Conservation (phyloP, 2,888 invertebrate species). For the Dione vanillae region DNA sequence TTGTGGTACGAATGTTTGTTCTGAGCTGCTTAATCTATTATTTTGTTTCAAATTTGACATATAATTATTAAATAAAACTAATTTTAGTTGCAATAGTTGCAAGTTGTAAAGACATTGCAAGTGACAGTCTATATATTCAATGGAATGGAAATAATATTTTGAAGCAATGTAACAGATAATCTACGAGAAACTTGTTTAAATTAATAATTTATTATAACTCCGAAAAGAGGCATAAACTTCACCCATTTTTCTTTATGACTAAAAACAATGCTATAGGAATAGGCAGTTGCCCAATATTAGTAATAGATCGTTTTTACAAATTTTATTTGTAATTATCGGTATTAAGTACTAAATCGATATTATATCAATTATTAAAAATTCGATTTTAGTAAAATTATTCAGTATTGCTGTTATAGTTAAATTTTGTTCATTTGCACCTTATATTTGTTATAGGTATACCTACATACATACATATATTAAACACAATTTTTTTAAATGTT, state of each 20-base stretch:
- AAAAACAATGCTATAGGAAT: neutral
- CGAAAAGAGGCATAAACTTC: neutral
- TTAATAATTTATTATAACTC: too few species aligned
- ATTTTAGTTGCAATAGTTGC: constrained; percentile 13
- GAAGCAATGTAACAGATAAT: neutral
- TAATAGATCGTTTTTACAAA: too few species aligned
- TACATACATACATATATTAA: too few species aligned
- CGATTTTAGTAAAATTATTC: constrained; percentile 15
- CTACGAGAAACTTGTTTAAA: neutral
- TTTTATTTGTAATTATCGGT: too few species aligned
- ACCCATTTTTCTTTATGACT: neutral
- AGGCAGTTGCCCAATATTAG: neutral
- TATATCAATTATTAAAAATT: neutral
- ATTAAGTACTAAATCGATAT: too few species aligned
- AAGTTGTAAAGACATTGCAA: neutral
- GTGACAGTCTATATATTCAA: neutral
- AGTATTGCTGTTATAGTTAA: neutral
- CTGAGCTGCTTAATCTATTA: neutral
- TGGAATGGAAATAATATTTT: neutral
- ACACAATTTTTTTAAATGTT: too few species aligned
- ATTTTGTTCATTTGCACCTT: neutral
- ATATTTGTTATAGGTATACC: neutral
- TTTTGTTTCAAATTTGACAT: neutral
- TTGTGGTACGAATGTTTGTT: neutral
- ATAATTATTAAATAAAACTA: neutral